These are phyloP conservation scores for Cariama cristata DNA, from an alignment of 2,113 vertebrate genomes.

Conservation along the genomic window DNA sequence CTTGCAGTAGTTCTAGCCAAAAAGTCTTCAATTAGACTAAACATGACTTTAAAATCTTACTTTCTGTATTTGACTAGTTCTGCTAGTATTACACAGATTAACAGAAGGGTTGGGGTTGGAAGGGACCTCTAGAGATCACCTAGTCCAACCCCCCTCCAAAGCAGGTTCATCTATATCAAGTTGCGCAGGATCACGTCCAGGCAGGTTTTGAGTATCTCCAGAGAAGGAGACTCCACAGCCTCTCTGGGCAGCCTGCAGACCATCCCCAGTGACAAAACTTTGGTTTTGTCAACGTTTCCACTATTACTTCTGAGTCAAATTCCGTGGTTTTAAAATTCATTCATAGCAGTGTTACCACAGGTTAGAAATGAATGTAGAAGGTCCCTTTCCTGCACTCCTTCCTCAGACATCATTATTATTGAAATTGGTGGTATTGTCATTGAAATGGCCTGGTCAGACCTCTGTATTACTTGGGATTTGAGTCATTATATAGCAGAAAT, in stretches of 20 bases:
- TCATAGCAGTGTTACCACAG: neutral
- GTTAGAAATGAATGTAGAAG: neutral
- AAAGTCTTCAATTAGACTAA: slow-evolving; percentile 35
- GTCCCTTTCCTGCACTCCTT: neutral
- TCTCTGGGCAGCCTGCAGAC: neutral
- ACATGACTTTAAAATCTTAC: slow-evolving; percentile 10
- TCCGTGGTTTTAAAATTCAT: neutral
- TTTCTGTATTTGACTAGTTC: neutral
- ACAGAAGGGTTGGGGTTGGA: too few relatives aligned
- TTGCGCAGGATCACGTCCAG: too few relatives aligned
- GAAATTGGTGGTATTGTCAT: neutral
- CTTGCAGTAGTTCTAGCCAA: slow-evolving; percentile 14
- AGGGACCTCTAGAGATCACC: too few relatives aligned
- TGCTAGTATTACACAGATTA: neutral
- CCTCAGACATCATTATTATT: neutral
- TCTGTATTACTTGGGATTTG: neutral
- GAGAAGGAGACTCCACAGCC: too few relatives aligned
- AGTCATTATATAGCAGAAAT: neutral
- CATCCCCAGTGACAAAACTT: neutral
- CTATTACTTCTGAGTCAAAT: neutral
- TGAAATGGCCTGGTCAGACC: neutral
- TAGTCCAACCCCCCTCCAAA: too few relatives aligned
- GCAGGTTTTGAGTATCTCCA: too few relatives aligned
- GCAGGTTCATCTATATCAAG: too few relatives aligned
- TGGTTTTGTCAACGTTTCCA: neutral